Conservation (phyloP, 1,140 invertebrate species). For the Delia radicum region DNA sequence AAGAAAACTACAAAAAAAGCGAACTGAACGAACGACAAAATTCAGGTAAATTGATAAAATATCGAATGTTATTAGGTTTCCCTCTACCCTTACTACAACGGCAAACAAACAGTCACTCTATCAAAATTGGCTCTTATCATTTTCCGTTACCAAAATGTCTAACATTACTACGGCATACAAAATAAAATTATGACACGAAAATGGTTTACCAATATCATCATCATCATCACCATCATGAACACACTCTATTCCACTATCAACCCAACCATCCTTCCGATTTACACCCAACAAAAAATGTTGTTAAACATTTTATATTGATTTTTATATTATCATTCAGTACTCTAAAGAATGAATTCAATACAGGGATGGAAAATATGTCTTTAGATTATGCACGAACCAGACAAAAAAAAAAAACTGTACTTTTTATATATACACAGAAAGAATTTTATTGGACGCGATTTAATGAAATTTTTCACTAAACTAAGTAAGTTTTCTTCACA, state of each 20-base stretch:
- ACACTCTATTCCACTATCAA: not conserved
- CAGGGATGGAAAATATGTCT: too few relatives aligned
- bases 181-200: not conserved
- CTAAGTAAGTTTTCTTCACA: too few relatives aligned
- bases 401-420: too few relatives aligned
- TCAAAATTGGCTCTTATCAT: constrained; percentile 10
- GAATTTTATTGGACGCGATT: too few relatives aligned
- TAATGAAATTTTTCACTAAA: too few relatives aligned
- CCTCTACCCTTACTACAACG: not conserved
- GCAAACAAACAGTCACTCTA: not conserved
- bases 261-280: not conserved
- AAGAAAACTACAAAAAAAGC: not conserved
- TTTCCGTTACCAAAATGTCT: constrained; percentile 19
- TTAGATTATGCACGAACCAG: too few relatives aligned
- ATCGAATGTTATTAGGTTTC: not conserved
- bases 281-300: not conserved
- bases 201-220: not conserved
- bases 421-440: too few relatives aligned
- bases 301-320: not conserved
- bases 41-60: constrained; percentile 16
- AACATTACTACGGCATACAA: not conserved
- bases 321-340: not conserved
- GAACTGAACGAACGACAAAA: not conserved
- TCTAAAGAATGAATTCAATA: too few relatives aligned
- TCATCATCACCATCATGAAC: not conserved